Percentiles rank a stretch among this genome's conserved stretches.
Evolutionary conservation across 2,888 invertebrate genomes (phyloP).

Genomic region (Drosophila anomelani): DNA sequence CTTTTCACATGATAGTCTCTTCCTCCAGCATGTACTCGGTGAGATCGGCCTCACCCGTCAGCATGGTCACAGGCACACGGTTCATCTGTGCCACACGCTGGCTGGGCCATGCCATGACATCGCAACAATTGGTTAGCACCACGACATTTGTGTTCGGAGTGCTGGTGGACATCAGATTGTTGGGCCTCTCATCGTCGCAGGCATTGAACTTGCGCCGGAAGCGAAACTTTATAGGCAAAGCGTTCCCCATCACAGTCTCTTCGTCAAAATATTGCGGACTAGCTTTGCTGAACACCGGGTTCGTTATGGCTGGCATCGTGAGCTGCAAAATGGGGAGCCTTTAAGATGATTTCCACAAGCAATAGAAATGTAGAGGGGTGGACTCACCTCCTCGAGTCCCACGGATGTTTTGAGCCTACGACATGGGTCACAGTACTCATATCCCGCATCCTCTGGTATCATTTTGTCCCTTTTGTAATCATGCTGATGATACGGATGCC

Average conservation of each 20-base stretch:
- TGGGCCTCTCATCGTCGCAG: slow-evolving; percentile 51
- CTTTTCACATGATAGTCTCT: slow-evolving; percentile 64
- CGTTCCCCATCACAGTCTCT: slow-evolving; percentile 64
- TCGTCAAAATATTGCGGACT: slow-evolving; percentile 62
- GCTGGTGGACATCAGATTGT: slow-evolving; percentile 49
- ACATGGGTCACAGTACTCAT: slow-evolving; percentile 61
- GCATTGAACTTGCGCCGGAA: slow-evolving; percentile 59
- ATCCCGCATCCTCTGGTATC: too few relatives aligned
- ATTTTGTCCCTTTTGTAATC: too few relatives aligned
- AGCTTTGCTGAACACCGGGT: slow-evolving; percentile 46
- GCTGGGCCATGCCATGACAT: slow-evolving; percentile 72
- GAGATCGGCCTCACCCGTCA: slow-evolving; percentile 63
- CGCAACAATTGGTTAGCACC: slow-evolving; percentile 63
- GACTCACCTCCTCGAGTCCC: slow-evolving; percentile 64
- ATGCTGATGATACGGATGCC: too few relatives aligned
- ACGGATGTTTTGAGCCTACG: slow-evolving; percentile 57
- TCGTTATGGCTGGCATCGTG: slow-evolving; percentile 54
- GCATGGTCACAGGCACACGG: slow-evolving; percentile 63
- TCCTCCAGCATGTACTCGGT: slow-evolving; percentile 74
- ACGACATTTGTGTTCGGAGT: slow-evolving; percentile 70
- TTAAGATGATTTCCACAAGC: neutral
- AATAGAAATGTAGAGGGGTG: neutral
- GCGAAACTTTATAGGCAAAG: slow-evolving; percentile 64
- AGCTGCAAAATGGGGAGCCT: slow-evolving; percentile 38
- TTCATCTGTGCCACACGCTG: slow-evolving; percentile 72